Conservation (phyloP, 1,140 invertebrate species). For the Meloidogyne chitwoodi region DNA sequence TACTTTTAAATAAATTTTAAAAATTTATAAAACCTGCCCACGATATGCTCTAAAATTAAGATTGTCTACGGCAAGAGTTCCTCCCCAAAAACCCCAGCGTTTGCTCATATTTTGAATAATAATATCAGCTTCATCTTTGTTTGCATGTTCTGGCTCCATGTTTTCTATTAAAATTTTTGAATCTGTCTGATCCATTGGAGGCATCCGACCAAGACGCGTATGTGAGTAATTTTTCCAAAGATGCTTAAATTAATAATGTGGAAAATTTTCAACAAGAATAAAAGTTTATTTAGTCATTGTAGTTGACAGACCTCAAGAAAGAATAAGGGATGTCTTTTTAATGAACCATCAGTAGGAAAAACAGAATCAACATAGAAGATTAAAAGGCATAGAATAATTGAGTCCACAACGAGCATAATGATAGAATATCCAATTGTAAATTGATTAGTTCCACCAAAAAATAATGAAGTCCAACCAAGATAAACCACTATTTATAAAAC, state of each 20-base stretch:
- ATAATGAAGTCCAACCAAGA: slow-evolving; percentile 38
- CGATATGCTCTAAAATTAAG: slow-evolving; percentile 41
- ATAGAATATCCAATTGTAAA: slow-evolving; percentile 39
- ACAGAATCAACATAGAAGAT: slow-evolving; percentile 42
- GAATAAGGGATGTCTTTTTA: slow-evolving; percentile 35
- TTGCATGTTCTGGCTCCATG: slow-evolving; percentile 26
- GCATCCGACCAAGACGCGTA: background rate
- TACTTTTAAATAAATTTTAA: background rate
- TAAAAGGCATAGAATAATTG: slow-evolving; percentile 28
- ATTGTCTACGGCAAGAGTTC: slow-evolving; percentile 39
- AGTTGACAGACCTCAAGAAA: slow-evolving; percentile 24
- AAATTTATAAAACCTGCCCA: slow-evolving; percentile 26
- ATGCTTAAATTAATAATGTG: background rate
- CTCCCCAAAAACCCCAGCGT: slow-evolving; percentile 33
- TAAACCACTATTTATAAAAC: slow-evolving; percentile 26
- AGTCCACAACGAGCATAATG: slow-evolving; percentile 40
- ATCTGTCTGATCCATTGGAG: slow-evolving; percentile 24
- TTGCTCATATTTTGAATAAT: slow-evolving; percentile 37
- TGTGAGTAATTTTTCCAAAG: background rate
- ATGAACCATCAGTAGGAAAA: slow-evolving; percentile 39
- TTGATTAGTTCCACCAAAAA: slow-evolving; percentile 13
- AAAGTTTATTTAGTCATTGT: too few species aligned
- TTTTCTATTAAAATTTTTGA: slow-evolving; percentile 19
- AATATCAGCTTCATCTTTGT: slow-evolving; percentile 46
- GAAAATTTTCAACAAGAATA: background rate